Evolutionary conservation across 2,113 vertebrate species (phyloP), one percentile per base, ranked within the genome.

Genomic region (Dicentrarchus labrax): DNA sequence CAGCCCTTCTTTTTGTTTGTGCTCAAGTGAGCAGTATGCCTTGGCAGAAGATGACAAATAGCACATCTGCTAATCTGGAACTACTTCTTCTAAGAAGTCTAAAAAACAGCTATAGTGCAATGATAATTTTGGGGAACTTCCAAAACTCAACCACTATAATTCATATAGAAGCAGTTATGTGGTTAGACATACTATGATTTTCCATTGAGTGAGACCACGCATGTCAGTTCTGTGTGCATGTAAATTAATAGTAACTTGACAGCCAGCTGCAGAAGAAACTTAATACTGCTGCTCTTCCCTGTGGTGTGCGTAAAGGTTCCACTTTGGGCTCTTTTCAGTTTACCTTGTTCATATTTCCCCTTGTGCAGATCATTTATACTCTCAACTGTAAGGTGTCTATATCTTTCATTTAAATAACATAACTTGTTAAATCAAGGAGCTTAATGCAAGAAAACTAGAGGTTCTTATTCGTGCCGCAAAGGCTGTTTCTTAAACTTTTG

Each of bases 11-110:
- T 51, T 51, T 72, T 80, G 60, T 89, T 87, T 89, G 68, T 75
- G 62, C 67, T 89, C 38, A 85, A 78, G 86, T 62, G 68, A 87
- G 88, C 70, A 80, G 53, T 53, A 36, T 36, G 6, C n/a, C 51
- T 81, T 79, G 75, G 74, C 73, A 76, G 75, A 76, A 61, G 60
- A 78, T 47, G 59, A 30, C 72, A 88, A 75, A 86, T 17, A 83
- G 57, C 62, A 83, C 78, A 88, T 88, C 85, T 83, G 84, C 56
- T 61, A 48, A 72, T 81, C 60, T 41, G 24, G 50, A 84, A n/a
- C 45, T 64, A 38, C 47, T 69, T 62, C 47, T 81, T 66, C 17
- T 24, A 30, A 30, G 3, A 30, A 43, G 41, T 53, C 11, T 6
- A 38, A 61, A 53, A 36, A 67, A 51, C 17, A 62, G 30, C 41